Conservation (phyloP, 2,797 vertebrate genomes). For the Spinus pinus region DNA sequence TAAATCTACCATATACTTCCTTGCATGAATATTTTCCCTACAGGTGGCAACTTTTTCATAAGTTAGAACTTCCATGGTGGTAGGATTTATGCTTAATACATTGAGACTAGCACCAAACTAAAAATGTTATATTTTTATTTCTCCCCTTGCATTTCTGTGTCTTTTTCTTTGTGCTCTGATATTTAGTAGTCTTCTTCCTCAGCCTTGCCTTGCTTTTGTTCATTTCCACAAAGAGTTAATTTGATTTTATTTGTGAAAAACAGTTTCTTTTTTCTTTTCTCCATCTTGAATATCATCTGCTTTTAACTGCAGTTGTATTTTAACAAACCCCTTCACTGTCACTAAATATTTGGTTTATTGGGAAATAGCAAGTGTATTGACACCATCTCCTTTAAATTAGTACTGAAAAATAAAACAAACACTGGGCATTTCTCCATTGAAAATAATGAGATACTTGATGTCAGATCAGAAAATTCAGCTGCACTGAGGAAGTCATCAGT, state of each 20-base stretch:
- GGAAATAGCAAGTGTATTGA: neutral
- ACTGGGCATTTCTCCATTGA: neutral
- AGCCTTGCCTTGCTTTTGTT: neutral
- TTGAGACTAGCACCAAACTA: neutral
- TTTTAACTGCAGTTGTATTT: neutral
- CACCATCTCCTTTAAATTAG: neutral
- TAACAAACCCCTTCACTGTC: neutral
- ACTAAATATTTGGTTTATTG: neutral
- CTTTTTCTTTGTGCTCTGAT: neutral
- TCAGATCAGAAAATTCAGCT: neutral
- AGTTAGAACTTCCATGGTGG: neutral
- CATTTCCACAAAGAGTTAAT: neutral
- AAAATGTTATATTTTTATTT: neutral
- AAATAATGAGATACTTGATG: neutral
- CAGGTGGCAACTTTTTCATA: neutral
- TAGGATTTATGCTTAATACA: neutral
- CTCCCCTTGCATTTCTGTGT: neutral
- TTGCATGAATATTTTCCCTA: neutral
- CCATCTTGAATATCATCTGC: neutral
- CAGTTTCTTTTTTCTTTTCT: neutral
- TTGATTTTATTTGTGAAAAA: neutral
- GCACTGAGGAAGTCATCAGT: neutral
- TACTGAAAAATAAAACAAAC: neutral
- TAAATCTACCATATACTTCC: neutral
- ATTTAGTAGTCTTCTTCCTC: neutral